These are phyloP conservation scores for Bombus confusus DNA, from an alignment of 1,140 invertebrate species.

Conservation along the genomic window DNA sequence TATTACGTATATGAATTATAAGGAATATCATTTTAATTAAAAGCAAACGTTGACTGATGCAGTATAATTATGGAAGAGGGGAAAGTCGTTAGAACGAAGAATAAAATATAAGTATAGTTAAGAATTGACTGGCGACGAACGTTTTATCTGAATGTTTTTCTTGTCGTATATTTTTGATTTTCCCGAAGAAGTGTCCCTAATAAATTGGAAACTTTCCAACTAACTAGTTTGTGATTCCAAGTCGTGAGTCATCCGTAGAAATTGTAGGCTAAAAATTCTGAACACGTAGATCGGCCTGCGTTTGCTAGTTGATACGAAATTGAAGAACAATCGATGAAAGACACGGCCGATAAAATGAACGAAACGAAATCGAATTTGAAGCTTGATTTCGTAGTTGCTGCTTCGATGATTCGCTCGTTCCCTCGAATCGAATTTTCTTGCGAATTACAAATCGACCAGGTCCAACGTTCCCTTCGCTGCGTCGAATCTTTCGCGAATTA, in stretches of 20 bases:
- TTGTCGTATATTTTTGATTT: conserved; percentile 1
- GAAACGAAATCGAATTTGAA: neutral
- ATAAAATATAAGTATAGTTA: no score
- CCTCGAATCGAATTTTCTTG: neutral
- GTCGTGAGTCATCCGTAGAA: conserved; percentile 17
- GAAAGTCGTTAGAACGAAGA: neutral
- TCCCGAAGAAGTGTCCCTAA: neutral
- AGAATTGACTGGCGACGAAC: neutral
- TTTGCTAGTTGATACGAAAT: neutral
- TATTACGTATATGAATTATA: no score
- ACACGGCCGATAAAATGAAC: no score
- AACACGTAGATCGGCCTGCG: neutral
- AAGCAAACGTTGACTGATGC: neutral
- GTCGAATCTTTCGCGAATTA: no score
- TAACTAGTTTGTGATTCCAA: conserved; percentile 29
- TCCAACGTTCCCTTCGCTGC: no score
- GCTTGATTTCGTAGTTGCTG: neutral
- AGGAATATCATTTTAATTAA: neutral
- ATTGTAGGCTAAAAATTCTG: conserved; percentile 27
- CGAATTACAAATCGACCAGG: no score
- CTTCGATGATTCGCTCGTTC: neutral
- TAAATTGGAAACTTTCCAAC: conserved; percentile 32
- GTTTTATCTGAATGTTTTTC: neutral
- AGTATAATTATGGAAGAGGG: neutral
- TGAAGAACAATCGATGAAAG: neutral